phyloP scores from a whole-genome alignment of 2,888 invertebrate genomes.

The Tachina grossa region DNA sequence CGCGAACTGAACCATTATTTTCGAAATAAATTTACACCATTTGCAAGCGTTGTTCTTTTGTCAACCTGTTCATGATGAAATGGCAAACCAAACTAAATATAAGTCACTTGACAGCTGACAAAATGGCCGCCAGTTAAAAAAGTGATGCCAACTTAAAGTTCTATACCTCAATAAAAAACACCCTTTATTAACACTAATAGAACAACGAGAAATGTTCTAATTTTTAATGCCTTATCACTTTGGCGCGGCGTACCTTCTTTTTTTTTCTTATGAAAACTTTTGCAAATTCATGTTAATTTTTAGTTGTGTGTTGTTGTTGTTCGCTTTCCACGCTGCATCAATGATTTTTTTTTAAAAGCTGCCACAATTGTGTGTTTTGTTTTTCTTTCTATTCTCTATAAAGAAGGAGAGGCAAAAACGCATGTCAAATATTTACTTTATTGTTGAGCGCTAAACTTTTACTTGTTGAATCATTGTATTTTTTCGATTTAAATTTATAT shows the following conservation, averaged over 20 bases:
- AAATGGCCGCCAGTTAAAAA: no score
- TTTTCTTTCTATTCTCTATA: neutral
- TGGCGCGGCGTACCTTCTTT: neutral
- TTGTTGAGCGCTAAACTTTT: conserved; percentile 35
- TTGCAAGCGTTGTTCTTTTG: no score
- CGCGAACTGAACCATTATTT: no score
- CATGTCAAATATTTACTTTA: conserved; percentile 4
- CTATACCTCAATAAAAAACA: no score
- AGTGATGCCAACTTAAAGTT: no score
- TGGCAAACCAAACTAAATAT: no score
- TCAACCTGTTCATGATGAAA: no score
- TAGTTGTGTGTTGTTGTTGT: neutral
- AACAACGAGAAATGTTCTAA: no score
- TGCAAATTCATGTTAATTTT: conserved; percentile 24
- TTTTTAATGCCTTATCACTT: neutral
- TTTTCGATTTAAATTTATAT: conserved; percentile 5
- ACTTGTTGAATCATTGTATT: conserved; percentile 51
- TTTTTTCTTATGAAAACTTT: neutral
- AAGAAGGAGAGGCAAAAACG: neutral
- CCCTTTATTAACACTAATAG: no score
- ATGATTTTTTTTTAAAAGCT: conserved; percentile 15
- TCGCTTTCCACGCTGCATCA: conserved; percentile 34
- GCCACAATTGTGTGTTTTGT: neutral
- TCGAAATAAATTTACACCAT: no score
- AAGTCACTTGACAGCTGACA: no score